phyloP scores from a whole-genome alignment of 2,113 vertebrate species.

The Amia ocellicauda region DNA sequence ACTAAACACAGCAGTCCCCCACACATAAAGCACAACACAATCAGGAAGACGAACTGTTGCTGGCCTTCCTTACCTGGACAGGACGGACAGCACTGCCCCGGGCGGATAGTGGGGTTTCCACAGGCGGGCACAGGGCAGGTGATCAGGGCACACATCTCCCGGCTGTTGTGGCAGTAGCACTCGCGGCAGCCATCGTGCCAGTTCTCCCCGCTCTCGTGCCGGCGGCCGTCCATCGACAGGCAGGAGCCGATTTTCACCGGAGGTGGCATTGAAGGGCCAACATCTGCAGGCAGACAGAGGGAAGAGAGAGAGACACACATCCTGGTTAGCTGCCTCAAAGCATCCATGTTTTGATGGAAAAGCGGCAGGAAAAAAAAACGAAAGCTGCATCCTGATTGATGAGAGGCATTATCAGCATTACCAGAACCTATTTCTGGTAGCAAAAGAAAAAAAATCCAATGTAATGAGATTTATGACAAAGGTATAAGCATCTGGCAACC shows the following conservation, averaged over 20 bases:
- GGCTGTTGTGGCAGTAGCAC: conserved; percentile 80
- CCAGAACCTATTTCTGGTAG: no score
- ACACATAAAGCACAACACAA: no score
- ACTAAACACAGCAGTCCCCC: no score
- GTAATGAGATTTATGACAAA: no score
- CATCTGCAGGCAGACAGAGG: conserved; percentile 8
- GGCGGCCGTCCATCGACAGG: conserved; percentile 81
- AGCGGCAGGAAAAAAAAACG: no score
- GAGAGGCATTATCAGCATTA: no score
- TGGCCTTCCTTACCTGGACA: conserved; percentile 70
- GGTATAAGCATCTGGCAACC: no score
- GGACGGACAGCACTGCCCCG: conserved; percentile 80
- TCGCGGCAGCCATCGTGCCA: conserved; percentile 89
- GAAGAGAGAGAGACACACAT: not conserved
- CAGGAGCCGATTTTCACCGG: conserved; percentile 72
- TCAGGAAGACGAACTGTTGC: no score
- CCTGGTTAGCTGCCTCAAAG: no score
- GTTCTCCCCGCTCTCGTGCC: conserved; percentile 78
- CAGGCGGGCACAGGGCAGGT: conserved; percentile 82
- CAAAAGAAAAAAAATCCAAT: no score
- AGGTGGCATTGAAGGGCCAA: conserved; percentile 54
- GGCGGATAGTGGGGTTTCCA: conserved; percentile 73
- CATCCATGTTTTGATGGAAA: no score
- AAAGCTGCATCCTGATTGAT: no score
- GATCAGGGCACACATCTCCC: conserved; percentile 87